Evolutionary conservation across 2,113 vertebrate genomes (phyloP).

Genomic region (Brachypteracias leptosomus): DNA sequence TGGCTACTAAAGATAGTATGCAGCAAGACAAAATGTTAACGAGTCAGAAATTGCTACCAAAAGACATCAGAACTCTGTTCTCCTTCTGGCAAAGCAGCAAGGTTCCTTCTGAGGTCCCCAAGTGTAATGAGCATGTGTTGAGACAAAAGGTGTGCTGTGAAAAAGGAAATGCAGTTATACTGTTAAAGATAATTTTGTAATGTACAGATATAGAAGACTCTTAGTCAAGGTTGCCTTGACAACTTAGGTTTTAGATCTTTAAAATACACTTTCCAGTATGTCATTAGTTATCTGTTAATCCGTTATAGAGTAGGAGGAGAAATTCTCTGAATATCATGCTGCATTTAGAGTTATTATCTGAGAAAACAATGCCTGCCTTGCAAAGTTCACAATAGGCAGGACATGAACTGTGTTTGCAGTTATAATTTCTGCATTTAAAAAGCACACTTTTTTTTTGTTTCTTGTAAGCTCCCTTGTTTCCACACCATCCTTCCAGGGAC

Average conservation of each 20-base stretch:
- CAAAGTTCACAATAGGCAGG: neutral
- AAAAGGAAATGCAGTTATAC: accelerated
- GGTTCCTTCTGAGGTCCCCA: neutral
- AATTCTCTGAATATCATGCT: neutral
- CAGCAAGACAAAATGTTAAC: neutral
- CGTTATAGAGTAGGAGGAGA: neutral
- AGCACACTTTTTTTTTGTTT: neutral
- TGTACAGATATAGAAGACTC: accelerated
- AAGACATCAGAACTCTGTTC: neutral
- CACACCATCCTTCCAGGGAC: neutral
- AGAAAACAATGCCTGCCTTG: neutral
- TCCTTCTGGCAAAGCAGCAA: neutral
- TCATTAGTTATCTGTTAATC: neutral
- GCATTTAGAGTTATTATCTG: neutral
- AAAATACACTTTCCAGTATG: neutral
- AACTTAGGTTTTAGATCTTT: neutral
- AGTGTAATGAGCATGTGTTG: neutral
- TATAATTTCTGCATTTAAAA: neutral
- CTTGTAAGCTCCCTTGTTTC: neutral
- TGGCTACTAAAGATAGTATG: neutral
- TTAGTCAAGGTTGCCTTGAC: neutral
- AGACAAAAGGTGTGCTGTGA: neutral
- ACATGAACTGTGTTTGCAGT: accelerated
- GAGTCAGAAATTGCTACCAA: neutral
- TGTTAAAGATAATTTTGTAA: neutral